phyloP scores from a whole-genome alignment of 2,888 invertebrate genomes.

The Aromia moschata region DNA sequence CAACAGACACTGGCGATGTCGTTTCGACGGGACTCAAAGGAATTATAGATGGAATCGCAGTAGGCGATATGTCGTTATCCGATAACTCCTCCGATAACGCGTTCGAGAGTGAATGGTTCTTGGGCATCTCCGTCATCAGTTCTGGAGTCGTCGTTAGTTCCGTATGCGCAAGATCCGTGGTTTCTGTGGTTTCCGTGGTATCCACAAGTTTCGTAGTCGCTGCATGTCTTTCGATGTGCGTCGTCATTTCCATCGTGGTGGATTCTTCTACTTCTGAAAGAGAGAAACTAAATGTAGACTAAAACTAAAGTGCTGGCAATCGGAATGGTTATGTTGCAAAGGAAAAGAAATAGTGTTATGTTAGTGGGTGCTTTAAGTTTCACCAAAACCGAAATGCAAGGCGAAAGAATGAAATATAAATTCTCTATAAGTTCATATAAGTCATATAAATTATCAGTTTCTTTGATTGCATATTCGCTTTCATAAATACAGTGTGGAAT shows the following conservation, averaged over 20 bases:
- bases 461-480: no score
- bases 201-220: slow-evolving; percentile 20
- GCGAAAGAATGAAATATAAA: no score
- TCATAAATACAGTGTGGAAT: no score
- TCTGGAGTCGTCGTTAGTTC: slow-evolving; percentile 38
- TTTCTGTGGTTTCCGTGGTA: background rate
- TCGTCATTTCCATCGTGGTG: slow-evolving; percentile 43
- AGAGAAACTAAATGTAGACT: no score
- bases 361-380: no score
- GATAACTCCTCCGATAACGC: slow-evolving; percentile 55
- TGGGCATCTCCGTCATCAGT: slow-evolving; percentile 46
- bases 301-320: no score
- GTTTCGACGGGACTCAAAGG: background rate
- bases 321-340: no score
- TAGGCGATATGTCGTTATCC: slow-evolving; percentile 25
- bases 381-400: no score
- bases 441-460: no score
- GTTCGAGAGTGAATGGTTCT: slow-evolving; percentile 51
- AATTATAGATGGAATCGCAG: background rate
- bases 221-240: no score
- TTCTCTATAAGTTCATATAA: no score
- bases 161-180: background rate
- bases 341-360: no score
- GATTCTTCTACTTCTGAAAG: slow-evolving; percentile 30
- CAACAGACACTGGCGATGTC: slow-evolving; percentile 3